phyloP scores from a whole-genome alignment of 2,888 invertebrate genomes.

The Latheticus oryzae region DNA sequence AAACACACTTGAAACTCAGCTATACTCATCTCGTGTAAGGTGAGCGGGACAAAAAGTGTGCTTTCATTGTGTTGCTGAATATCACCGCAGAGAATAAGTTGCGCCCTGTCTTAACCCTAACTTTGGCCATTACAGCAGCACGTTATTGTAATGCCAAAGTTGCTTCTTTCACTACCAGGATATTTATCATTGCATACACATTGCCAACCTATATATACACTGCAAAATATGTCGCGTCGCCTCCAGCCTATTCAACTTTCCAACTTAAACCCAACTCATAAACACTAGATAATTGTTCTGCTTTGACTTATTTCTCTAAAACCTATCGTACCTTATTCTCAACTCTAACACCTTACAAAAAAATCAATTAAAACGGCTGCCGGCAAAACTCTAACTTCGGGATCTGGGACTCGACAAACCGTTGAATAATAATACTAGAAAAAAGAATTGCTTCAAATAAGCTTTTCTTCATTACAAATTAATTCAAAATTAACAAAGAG shows the following conservation, averaged over 20 bases:
- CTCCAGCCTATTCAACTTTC: slow-evolving; percentile 27
- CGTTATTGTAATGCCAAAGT: slow-evolving; percentile 62
- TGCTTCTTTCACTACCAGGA: slow-evolving; percentile 59
- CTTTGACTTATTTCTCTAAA: slow-evolving; percentile 31
- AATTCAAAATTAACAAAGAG: no score
- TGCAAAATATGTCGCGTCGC: slow-evolving; percentile 25
- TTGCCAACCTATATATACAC: slow-evolving; percentile 47
- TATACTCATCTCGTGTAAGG: slow-evolving; percentile 57
- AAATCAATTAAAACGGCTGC: slow-evolving; percentile 25
- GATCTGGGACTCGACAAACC: not conserved
- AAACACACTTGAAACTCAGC: slow-evolving; percentile 59
- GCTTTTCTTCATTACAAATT: no score
- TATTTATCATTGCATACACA: slow-evolving; percentile 61
- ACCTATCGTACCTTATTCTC: slow-evolving; percentile 8
- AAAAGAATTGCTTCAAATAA: slow-evolving; percentile 3
- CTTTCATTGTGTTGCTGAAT: slow-evolving; percentile 62
- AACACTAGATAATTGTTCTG: slow-evolving; percentile 32
- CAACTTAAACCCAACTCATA: slow-evolving; percentile 35
- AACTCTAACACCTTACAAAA: slow-evolving; percentile 13
- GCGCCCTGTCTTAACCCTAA: slow-evolving; percentile 62
- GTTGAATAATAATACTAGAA: slow-evolving; percentile 10
- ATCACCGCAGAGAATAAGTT: slow-evolving; percentile 63
- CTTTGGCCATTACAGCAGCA: slow-evolving; percentile 63
- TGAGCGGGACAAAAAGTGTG: slow-evolving; percentile 60
- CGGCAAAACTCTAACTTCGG: slow-evolving; percentile 1